Percentiles rank a stretch among this genome's conserved stretches.
phyloP scores from a whole-genome alignment of 2,888 invertebrate genomes.

The Dermolepida albohirtum region DNA sequence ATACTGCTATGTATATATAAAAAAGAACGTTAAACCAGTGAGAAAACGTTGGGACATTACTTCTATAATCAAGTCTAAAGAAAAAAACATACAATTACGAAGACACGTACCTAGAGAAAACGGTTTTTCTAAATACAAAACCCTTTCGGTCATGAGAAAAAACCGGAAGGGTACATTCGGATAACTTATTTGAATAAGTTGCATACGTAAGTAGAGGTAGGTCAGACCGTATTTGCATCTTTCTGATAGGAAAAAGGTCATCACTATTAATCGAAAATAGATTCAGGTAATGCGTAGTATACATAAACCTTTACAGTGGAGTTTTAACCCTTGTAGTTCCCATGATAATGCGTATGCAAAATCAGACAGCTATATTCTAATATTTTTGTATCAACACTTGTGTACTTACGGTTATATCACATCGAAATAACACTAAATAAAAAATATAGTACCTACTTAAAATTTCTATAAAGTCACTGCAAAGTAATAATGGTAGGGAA shows the following conservation, averaged over 20 bases:
- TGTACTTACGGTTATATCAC: constrained; percentile 23
- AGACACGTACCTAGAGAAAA: constrained; percentile 31
- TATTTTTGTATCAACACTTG: constrained; percentile 40
- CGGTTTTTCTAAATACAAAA: constrained; percentile 50
- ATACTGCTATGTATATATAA: constrained; percentile 13
- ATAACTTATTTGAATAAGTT: constrained; percentile 57
- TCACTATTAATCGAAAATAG: constrained; percentile 61
- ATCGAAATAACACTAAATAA: background rate
- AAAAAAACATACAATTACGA: constrained; percentile 57
- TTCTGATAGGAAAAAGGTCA: constrained; percentile 59
- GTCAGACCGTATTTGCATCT: constrained; percentile 63
- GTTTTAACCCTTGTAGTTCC: constrained; percentile 48
- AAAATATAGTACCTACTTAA: background rate
- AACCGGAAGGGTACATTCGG: constrained; percentile 46
- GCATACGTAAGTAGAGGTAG: constrained; percentile 62
- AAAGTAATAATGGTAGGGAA: constrained; percentile 47
- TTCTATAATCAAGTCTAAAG: constrained; percentile 45
- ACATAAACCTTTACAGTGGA: constrained; percentile 47
- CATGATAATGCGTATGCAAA: constrained; percentile 48
- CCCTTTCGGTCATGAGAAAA: constrained; percentile 40
- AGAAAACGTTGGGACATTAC: constrained; percentile 53
- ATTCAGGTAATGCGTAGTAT: constrained; percentile 56
- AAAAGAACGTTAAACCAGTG: constrained; percentile 56
- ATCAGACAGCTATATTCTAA: constrained; percentile 31
- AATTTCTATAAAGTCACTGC: background rate